Evolutionary conservation across 2,888 invertebrate genomes (phyloP).

Genomic region (Meganola albula): DNA sequence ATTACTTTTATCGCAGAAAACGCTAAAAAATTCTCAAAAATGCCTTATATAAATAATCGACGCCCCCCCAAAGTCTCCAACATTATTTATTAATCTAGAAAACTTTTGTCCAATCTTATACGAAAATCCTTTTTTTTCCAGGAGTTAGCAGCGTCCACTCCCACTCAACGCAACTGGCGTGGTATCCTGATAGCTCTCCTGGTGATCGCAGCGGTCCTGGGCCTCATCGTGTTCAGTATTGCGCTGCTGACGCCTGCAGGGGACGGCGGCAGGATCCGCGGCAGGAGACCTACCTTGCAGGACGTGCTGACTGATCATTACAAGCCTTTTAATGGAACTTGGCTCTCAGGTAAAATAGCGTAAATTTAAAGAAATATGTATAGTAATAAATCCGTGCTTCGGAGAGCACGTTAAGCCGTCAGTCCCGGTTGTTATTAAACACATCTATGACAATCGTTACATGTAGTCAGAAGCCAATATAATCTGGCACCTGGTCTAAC

Average conservation of each 20-base stretch:
- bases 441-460: too few species aligned
- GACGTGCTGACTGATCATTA: constrained; percentile 80
- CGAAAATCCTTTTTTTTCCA: constrained; percentile 56
- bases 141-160: constrained; percentile 93
- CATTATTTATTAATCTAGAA: neutral
- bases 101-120: neutral
- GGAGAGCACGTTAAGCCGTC: too few species aligned
- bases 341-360: constrained; percentile 65
- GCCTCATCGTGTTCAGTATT: constrained; percentile 93
- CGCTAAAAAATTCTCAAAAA: too few species aligned
- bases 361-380: too few species aligned
- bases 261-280: constrained; percentile 83
- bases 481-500: too few species aligned
- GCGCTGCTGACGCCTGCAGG: constrained; percentile 90
- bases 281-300: constrained; percentile 82
- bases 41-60: too few species aligned
- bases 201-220: constrained; percentile 92
- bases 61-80: neutral
- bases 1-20: too few species aligned
- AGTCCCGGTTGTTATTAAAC: too few species aligned
- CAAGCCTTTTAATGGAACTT: constrained; percentile 84
- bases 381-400: too few species aligned
- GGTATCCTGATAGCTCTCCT: constrained; percentile 94
- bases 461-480: too few species aligned
- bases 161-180: constrained; percentile 94